Evolutionary conservation across 2,797 vertebrate genomes (phyloP).

Genomic region (Phalloptychus januarius): DNA sequence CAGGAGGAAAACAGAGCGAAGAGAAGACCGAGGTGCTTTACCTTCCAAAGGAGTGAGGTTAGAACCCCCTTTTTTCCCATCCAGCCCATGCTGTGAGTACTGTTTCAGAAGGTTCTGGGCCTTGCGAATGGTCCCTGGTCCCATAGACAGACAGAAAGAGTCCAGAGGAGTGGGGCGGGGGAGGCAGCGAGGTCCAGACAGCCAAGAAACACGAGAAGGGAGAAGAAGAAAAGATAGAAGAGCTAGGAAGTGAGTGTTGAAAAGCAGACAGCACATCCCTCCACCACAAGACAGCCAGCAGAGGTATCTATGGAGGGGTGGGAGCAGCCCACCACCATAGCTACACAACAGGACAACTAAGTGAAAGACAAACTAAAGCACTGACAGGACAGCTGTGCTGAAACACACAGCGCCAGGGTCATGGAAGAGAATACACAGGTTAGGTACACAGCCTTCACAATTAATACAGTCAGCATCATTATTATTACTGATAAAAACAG

Average conservation of each 20-base stretch:
- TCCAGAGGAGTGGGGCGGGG: constrained; percentile 43
- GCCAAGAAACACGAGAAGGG: constrained; percentile 45
- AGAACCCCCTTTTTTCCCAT: constrained; percentile 99
- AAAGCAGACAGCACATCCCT: constrained; percentile 77
- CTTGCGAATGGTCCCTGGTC: constrained; percentile 99
- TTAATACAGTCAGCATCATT: constrained; percentile 47
- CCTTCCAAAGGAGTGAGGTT: constrained; percentile 99
- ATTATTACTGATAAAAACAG: constrained; percentile 28
- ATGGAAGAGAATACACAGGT: constrained; percentile 68
- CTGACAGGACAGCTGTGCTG: constrained; percentile 23
- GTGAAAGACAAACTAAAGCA: constrained; percentile 48
- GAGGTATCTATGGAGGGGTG: constrained; percentile 25
- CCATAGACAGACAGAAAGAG: constrained; percentile 77
- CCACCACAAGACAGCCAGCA: constrained; percentile 71
- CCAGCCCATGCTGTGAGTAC: constrained; percentile 99
- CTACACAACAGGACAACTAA: constrained; percentile 41
- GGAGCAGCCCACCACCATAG: constrained; percentile 52
- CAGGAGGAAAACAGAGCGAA: constrained; percentile 28
- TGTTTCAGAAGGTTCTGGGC: constrained; percentile 99
- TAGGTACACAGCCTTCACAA: constrained; percentile 61
- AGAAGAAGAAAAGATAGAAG: constrained; percentile 61
- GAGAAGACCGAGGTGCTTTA: constrained; percentile 80
- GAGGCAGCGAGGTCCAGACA: constrained; percentile 58
- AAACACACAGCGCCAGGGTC: constrained; percentile 31
- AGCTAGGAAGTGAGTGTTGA: constrained; percentile 87